Evolutionary conservation across 2,113 vertebrate genomes (phyloP), one percentile per base, ranked within the genome.

Genomic region (Panthera tigris): DNA sequence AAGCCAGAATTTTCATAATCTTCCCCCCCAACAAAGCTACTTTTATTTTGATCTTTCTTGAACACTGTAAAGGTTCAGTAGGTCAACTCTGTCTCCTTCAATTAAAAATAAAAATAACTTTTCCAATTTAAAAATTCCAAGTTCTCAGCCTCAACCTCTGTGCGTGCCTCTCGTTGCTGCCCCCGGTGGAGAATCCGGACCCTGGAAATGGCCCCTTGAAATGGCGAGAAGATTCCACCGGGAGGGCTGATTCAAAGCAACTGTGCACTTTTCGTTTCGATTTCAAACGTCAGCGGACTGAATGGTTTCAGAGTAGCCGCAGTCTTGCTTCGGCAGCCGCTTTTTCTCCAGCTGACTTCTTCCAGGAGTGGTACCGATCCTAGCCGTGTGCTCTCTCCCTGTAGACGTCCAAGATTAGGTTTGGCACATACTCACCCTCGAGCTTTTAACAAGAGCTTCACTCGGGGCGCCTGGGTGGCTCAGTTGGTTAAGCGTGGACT

Each of bases 361-460:
- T 76, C 63, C 25, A 8, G 15, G 27, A 36, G n/a, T 11, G n/a
- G 41, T 2, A 18, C 27, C 48, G 16, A 48, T 23, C 18, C 3
- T 5, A 7, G 41, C 36, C 0, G 10, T 5, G 4, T 48, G 4
- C 39, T 2, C 0, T 45, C 69, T 69, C 41, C 33, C 33, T 55
- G 71, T 6, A 16, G 50, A 65, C 71, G 41, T 9, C 41, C 5
- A 29, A 14, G 15, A 29, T 23, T 45, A 5, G 8, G 10, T 27
- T 7, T 52, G 85, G 16, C 69, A 8, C 19, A 15, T 4, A 25
- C 19, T 66, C 31, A 36, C 8, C 33, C 36, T 31, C 2, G 5
- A 27, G 23, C 12, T 93, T 55, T 83, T 33, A 68, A 83, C 68
- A 83, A 15, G 23, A 83, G 23, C 31, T 73, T 82, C 21, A 14